Conservation (phyloP, 1,140 invertebrate species). For the Zaprionus davidi region DNA sequence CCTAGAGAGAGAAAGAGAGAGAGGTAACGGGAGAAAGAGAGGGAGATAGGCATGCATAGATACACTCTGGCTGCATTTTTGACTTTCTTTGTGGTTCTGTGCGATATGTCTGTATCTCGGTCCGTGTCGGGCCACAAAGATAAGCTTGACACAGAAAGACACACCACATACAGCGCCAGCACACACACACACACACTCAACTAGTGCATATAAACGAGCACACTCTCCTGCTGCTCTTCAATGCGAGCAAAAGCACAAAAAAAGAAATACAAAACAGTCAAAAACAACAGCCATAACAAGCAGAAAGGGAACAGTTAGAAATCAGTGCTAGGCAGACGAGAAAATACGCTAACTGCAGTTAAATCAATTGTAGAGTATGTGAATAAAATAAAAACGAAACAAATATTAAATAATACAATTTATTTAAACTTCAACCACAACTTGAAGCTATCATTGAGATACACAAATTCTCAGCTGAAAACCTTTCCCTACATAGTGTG, state of each 20-base stretch:
- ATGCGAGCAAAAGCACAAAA: not conserved
- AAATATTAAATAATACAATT: not conserved
- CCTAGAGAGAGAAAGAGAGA: not conserved
- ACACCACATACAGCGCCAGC: constrained; percentile 24
- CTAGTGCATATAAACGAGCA: not conserved
- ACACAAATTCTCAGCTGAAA: too few relatives aligned
- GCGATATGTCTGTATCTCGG: constrained; percentile 23
- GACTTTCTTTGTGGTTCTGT: constrained; percentile 39
- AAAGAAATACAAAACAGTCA: constrained; percentile 16
- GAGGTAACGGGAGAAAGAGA: not conserved
- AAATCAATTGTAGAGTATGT: not conserved
- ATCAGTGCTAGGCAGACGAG: not conserved
- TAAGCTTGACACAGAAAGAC: constrained; percentile 50
- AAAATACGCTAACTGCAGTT: not conserved
- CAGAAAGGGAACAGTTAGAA: not conserved
- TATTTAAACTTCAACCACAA: not conserved
- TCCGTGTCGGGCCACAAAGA: constrained; percentile 35
- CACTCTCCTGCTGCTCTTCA: not conserved
- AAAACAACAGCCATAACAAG: constrained; percentile 23
- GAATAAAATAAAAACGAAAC: not conserved
- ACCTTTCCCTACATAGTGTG: not conserved
- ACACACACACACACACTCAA: constrained; percentile 4
- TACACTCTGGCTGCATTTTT: constrained; percentile 24
- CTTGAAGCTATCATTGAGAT: too few relatives aligned
- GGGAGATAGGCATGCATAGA: not conserved